Evolutionary conservation across 1,140 invertebrate genomes (phyloP), one percentile per base, ranked within the genome.

Genomic region (Drosophila pallidifrons): DNA sequence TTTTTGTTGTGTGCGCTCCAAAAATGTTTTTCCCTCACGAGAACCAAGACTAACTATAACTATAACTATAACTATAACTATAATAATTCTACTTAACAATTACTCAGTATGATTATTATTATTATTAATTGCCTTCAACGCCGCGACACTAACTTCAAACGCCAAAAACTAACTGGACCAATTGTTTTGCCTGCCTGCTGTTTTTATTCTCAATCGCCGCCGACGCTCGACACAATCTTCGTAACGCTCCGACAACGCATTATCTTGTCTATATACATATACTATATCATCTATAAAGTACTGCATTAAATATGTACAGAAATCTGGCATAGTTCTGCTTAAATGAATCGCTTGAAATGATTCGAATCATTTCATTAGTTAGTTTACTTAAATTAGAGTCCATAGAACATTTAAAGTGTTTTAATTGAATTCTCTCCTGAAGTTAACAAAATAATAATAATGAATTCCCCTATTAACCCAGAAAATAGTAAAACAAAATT

Each of bases 111-210:
- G 3, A 25, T 25, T 20, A 20, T 20, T 20, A 20, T 20, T 20
- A 35, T n/a, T 43, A 35, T 11, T 35, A 59, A 41, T 32, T 32
- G 30, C 30, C 30, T 32, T 32, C 30, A 32, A 52, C 20, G 20
- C 11, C 49, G 28, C 28, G 52, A 49, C 43, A 16, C 15, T 58
- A 58, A 49, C 64, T 28, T 25, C 15, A 38, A 47, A 16, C 49
- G 25, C 49, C 49, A 67, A 25, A 25, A 25, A 58, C 54, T 47
- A 58, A 67, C 43, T 1, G 65, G 45, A 68, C 45, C 28, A 30
- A 68, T 25, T 41, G 4, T 25, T 28, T 54, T 54, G 51, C 51
- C 51, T 54, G 51, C 28, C 20, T 25, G 20, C 20, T 25, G 20
- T 15, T 13, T 54, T 32, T 10, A 15, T 54, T 8, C 28, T 25